Evolutionary conservation across 2,113 vertebrate species (phyloP).

Genomic region (Silurus glanis): DNA sequence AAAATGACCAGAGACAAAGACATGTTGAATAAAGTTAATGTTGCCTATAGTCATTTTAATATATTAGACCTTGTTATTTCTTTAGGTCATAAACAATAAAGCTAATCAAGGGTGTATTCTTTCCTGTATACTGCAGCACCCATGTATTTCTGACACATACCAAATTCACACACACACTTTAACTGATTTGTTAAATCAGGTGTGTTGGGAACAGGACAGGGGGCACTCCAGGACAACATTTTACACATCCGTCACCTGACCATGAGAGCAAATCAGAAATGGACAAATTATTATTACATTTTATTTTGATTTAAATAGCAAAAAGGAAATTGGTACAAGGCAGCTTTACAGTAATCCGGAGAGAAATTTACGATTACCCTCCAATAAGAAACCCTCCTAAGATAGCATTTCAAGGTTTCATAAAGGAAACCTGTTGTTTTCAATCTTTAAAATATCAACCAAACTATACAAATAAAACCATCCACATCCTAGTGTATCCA

Average conservation of each 20-base stretch:
- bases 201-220: not conserved
- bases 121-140: not conserved
- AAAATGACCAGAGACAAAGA: not conserved
- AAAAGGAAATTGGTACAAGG: not conserved
- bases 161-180: not conserved
- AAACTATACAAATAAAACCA: not conserved
- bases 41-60: not conserved
- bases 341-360: not conserved
- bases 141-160: too few relatives aligned
- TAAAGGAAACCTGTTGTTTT: not conserved
- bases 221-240: not conserved
- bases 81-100: not conserved
- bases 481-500: not conserved
- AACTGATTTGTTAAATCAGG: not conserved
- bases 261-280: not conserved
- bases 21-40: slow-evolving; percentile 7
- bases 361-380: not conserved
- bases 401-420: not conserved
- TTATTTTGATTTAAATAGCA: not conserved
- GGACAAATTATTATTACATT: not conserved
- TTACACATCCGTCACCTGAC: not conserved
- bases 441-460: not conserved
- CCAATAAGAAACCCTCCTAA: too few relatives aligned
- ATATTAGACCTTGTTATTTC: not conserved
- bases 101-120: not conserved